A percentile compares a stretch with the other conserved stretches of the same genome.
Evolutionary conservation across 2,113 vertebrate species (phyloP).

Genomic region (Cariama cristata): DNA sequence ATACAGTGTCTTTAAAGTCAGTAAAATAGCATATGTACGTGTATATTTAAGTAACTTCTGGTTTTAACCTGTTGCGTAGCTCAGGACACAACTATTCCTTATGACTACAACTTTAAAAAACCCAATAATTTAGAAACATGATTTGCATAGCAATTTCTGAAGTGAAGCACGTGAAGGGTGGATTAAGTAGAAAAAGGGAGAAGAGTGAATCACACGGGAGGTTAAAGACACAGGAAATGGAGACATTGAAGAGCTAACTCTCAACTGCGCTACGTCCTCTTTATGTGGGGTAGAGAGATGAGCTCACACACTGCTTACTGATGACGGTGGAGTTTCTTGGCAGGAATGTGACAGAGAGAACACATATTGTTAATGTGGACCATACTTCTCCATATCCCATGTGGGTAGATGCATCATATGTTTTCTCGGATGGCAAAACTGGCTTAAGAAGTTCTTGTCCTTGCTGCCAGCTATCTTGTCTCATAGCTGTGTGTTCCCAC

Average conservation of each 20-base stretch:
- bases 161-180: not conserved
- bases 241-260: not conserved
- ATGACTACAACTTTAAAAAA: not conserved
- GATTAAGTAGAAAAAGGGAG: not conserved
- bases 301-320: not conserved
- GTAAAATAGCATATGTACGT: not conserved
- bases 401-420: not conserved
- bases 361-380: not conserved
- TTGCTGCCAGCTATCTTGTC: not conserved
- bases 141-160: not conserved
- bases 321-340: not conserved
- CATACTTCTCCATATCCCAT: not conserved
- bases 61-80: not conserved
- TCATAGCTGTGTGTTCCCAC: not conserved
- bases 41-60: not conserved
- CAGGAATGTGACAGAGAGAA: not conserved
- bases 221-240: not conserved
- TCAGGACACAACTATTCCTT: not conserved
- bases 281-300: not conserved
- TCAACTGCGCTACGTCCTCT: not conserved
- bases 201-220: not conserved
- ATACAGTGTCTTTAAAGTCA: not conserved
- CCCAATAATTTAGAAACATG: not conserved
- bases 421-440: not conserved
- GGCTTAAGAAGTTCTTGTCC: not conserved